A percentile compares a stretch with the other conserved stretches of the same genome.
Evolutionary conservation across 2,888 invertebrate genomes (phyloP).

Genomic region (Arrhopalites spinosus): DNA sequence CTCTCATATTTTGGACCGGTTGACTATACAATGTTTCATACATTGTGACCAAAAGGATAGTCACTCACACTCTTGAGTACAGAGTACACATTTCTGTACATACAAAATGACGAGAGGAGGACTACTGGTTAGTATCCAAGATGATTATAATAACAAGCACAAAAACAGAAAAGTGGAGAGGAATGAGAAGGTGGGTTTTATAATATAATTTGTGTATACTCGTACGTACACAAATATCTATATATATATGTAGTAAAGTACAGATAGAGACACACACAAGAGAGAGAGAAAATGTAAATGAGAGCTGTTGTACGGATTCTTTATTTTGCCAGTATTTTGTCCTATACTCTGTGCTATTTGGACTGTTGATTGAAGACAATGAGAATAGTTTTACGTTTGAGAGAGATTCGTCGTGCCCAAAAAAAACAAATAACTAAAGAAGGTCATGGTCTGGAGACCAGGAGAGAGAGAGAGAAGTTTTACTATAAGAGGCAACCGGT

Average conservation of each 20-base stretch:
- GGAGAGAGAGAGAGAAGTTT: conserved; percentile 18
- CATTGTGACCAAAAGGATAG: too few species aligned
- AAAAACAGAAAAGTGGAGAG: too few species aligned
- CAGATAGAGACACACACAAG: background rate
- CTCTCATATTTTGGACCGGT: too few species aligned
- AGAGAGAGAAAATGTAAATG: background rate
- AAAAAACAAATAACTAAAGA: conserved; percentile 39
- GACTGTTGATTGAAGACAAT: background rate
- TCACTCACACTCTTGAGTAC: too few species aligned
- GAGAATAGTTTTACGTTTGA: background rate
- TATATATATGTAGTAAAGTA: background rate
- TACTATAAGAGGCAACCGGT: conserved; percentile 37
- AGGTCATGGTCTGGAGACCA: conserved; percentile 48
- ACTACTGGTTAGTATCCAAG: too few species aligned
- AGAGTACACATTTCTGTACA: too few species aligned
- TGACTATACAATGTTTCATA: too few species aligned
- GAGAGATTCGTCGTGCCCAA: conserved; percentile 4
- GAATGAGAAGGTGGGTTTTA: too few species aligned
- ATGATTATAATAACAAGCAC: too few species aligned
- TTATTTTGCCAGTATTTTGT: background rate
- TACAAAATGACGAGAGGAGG: too few species aligned
- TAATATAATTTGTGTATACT: too few species aligned
- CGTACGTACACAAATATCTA: too few species aligned
- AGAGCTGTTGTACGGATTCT: background rate
- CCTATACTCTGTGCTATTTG: background rate